A percentile compares a stretch with the other conserved stretches of the same genome.
phyloP scores from a whole-genome alignment of 2,888 invertebrate species.

The Caenorhabditis doughertyi region DNA sequence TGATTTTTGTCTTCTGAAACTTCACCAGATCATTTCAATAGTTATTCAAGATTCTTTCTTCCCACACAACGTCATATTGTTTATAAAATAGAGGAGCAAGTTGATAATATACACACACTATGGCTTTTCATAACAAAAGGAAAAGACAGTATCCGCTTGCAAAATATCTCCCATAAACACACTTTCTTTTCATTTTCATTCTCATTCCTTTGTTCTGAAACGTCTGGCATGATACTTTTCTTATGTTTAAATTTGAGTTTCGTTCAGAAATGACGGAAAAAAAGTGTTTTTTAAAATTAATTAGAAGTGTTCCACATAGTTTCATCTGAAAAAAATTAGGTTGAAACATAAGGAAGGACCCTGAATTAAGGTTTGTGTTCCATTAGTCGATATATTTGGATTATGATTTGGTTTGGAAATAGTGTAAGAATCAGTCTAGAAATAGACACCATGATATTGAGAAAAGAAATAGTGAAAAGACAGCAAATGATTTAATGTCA shows the following conservation, averaged over 20 bases:
- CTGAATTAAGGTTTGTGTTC: no score
- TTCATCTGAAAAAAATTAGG: no score
- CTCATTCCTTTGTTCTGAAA: not conserved
- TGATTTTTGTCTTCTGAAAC: slow-evolving; percentile 5
- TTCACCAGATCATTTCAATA: not conserved
- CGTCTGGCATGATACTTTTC: not conserved
- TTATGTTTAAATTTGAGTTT: no score
- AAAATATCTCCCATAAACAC: slow-evolving; percentile 28
- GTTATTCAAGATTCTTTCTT: not conserved
- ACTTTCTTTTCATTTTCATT: slow-evolving; percentile 11
- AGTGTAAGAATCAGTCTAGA: not conserved
- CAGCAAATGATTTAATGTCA: slow-evolving; percentile 42
- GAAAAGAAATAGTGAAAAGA: slow-evolving; percentile 20
- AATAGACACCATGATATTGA: slow-evolving; percentile 14
- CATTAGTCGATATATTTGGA: no score
- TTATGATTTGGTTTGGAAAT: not conserved
- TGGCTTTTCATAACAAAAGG: slow-evolving; percentile 45
- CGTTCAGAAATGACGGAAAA: no score
- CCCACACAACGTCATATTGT: slow-evolving; percentile 46
- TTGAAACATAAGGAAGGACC: no score
- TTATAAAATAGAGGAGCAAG: slow-evolving; percentile 41
- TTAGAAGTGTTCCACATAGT: no score
- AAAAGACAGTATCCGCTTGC: slow-evolving; percentile 43
- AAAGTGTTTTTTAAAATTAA: no score
- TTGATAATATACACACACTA: slow-evolving; percentile 27